Evolutionary conservation across 64 coral and sea anemone species (phyloP).

Genomic region (Pachyseris speciosa): DNA sequence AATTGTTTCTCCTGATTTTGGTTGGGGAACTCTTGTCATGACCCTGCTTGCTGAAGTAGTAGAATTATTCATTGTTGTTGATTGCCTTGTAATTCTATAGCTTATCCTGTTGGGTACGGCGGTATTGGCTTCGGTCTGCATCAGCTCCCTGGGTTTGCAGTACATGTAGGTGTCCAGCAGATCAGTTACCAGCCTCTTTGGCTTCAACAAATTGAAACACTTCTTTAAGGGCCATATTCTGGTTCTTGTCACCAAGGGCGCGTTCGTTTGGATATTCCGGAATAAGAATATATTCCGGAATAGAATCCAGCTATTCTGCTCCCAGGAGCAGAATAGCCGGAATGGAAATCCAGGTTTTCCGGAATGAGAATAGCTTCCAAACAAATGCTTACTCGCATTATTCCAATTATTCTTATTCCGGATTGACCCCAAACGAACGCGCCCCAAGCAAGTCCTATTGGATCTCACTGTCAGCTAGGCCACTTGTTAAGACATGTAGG

Average conservation of each 20-base stretch:
- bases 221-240: conserved; percentile 27
- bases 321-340: too few species aligned
- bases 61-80: conserved; percentile 6
- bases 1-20: conserved; percentile 1
- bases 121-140: conserved; percentile 31
- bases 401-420: too few species aligned
- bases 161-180: conserved; percentile 19
- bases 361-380: too few species aligned
- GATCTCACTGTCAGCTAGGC: conserved; percentile 23
- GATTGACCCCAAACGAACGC: too few species aligned
- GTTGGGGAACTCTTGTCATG: conserved; percentile 50
- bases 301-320: too few species aligned
- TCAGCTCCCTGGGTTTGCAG: conserved; percentile 20
- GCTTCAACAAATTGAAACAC: conserved; percentile 44
- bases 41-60: conserved; percentile 25
- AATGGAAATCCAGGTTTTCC: too few species aligned
- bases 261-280: too few species aligned
- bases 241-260: conserved; percentile 50
- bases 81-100: not conserved
- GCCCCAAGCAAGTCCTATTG: conserved; percentile 34
- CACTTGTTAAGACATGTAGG: conserved; percentile 23
- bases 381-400: too few species aligned
- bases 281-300: too few species aligned
- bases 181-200: conserved; percentile 46
- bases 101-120: conserved; percentile 1